phyloP scores from a whole-genome alignment of 2,888 invertebrate genomes.

The Liopterus haemorrhoidalis region DNA sequence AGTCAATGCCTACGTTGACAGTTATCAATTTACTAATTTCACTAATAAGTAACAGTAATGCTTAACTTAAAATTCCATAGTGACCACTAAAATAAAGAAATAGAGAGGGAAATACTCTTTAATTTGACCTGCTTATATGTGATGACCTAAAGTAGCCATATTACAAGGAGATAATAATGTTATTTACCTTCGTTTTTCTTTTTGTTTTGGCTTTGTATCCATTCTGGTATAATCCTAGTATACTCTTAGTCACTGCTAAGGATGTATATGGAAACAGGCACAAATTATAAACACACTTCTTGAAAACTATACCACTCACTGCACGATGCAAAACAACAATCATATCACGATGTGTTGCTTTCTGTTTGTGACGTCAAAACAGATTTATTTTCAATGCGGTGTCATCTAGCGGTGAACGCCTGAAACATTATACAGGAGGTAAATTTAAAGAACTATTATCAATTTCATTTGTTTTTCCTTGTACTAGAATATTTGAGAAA shows the following conservation, averaged over 20 bases:
- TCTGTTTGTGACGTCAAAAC: constrained; percentile 37
- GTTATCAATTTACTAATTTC: no score
- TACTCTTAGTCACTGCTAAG: constrained; percentile 47
- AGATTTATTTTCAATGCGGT: constrained; percentile 31
- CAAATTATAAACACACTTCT: constrained; percentile 19
- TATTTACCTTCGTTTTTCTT: constrained; percentile 66
- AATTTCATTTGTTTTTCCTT: no score
- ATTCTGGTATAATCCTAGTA: constrained; percentile 36
- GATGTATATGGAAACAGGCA: constrained; percentile 37
- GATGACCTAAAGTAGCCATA: constrained; percentile 19
- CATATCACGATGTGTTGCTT: constrained; percentile 37
- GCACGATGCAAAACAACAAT: constrained; percentile 34
- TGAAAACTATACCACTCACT: constrained; percentile 30
- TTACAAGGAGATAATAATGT: constrained; percentile 20
- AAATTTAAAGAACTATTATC: no score
- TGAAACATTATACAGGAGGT: constrained; percentile 6
- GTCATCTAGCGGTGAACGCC: constrained; percentile 6
- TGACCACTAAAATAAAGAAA: background rate
- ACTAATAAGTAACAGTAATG: no score
- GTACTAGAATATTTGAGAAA: no score
- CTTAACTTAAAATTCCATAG: no score
- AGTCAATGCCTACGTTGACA: no score
- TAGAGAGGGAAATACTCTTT: background rate
- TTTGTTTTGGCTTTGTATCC: constrained; percentile 44
- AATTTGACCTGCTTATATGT: constrained; percentile 20